Conservation (phyloP, 35 echinoderm and acorn worm species). For the Lytechinus variegatus region DNA sequence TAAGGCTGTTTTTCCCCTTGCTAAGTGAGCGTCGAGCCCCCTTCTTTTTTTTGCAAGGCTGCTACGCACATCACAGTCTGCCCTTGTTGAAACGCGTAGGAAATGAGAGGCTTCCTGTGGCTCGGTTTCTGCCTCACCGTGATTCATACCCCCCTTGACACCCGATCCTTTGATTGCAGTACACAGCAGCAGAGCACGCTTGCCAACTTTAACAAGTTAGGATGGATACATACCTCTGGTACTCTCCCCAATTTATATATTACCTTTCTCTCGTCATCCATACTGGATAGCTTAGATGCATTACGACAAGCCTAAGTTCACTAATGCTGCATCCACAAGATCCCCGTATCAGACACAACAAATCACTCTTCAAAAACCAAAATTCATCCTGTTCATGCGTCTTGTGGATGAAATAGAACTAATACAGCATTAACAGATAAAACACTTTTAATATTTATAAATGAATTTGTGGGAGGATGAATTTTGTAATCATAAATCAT, state of each 20-base stretch:
- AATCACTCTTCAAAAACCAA: too few relatives aligned
- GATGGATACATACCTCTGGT: neutral
- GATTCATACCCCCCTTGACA: conserved; percentile 51
- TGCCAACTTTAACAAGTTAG: neutral
- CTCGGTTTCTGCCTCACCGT: conserved; percentile 1
- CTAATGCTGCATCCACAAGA: neutral
- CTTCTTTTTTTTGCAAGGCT: neutral
- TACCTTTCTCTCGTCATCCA: neutral
- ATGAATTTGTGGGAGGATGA: too few relatives aligned
- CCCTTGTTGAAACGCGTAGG: conserved; percentile 39
- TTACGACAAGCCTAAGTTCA: neutral
- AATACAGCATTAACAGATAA: too few relatives aligned
- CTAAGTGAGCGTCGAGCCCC: neutral
- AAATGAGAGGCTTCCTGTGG: conserved; percentile 53
- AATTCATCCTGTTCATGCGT: too few relatives aligned
- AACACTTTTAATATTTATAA: too few relatives aligned
- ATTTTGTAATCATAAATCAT: too few relatives aligned
- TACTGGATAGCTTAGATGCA: neutral
- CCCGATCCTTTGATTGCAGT: neutral
- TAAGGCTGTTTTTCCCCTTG: conserved; percentile 8
- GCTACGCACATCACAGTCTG: conserved; percentile 33
- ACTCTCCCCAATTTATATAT: neutral
- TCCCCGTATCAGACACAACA: too few relatives aligned
- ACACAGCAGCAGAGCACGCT: neutral
- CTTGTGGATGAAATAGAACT: too few relatives aligned